Percentiles rank a stretch among this genome's conserved stretches.
Evolutionary conservation across 2,113 vertebrate genomes (phyloP).

Genomic region (Boleophthalmus pectinirostris): DNA sequence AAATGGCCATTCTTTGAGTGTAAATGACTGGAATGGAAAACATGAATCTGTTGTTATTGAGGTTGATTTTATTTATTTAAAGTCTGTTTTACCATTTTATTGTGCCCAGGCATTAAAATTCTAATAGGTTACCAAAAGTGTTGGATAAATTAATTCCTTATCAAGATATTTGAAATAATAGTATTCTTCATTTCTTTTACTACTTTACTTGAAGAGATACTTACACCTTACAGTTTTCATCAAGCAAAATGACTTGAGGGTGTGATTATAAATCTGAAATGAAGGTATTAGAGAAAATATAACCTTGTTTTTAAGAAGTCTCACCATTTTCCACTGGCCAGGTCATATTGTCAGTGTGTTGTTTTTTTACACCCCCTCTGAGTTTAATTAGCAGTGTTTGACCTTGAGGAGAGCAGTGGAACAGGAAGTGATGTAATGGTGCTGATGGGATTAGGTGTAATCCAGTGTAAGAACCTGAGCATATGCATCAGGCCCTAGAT

Average conservation of each 20-base stretch:
- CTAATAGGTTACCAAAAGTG: too few relatives aligned
- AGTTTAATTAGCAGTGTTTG: constrained; percentile 21
- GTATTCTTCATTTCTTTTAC: too few relatives aligned
- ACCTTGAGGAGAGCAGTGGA: constrained; percentile 49
- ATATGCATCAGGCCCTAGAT: constrained; percentile 42
- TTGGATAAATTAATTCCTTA: too few relatives aligned
- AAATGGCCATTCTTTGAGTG: too few relatives aligned
- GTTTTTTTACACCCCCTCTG: neutral
- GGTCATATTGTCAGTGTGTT: neutral
- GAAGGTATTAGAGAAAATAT: neutral
- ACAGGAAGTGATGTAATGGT: constrained; percentile 62
- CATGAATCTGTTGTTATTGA: too few relatives aligned
- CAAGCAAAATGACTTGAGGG: neutral
- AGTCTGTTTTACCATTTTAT: too few relatives aligned
- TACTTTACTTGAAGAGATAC: too few relatives aligned
- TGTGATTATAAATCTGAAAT: neutral
- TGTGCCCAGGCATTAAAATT: too few relatives aligned
- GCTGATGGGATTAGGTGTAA: constrained; percentile 65
- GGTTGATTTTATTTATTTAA: too few relatives aligned
- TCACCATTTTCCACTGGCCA: neutral
- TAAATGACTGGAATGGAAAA: too few relatives aligned
- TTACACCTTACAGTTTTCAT: neutral
- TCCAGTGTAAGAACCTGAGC: constrained; percentile 56
- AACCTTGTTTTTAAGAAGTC: neutral
- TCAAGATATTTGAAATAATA: too few relatives aligned